Conservation (phyloP, 1,140 invertebrate genomes). For the Mya arenaria region DNA sequence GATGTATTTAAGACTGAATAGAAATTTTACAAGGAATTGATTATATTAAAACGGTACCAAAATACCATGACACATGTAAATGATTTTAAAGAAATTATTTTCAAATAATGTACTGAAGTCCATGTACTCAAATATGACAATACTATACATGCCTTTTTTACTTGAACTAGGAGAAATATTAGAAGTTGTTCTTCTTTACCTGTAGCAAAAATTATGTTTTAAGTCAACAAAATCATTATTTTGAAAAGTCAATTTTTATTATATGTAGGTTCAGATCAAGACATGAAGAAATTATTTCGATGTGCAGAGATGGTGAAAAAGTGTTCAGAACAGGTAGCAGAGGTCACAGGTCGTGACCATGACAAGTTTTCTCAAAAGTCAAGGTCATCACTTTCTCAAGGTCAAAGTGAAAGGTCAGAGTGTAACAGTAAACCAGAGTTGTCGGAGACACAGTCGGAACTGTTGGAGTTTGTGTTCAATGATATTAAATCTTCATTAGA, state of each 20-base stretch:
- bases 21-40: neutral
- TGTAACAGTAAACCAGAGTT: neutral
- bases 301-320: conserved; percentile 72
- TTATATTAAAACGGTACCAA: neutral
- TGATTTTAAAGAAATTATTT: neutral
- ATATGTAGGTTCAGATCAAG: too few species aligned
- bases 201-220: too few species aligned
- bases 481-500: conserved; percentile 15
- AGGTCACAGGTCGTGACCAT: conserved; percentile 47
- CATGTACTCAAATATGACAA: too few species aligned
- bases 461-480: conserved; percentile 16
- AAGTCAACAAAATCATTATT: too few species aligned
- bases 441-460: conserved; percentile 18
- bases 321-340: conserved; percentile 61
- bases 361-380: neutral
- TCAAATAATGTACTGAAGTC: neutral
- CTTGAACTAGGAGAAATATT: too few species aligned
- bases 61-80: neutral
- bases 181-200: too few species aligned
- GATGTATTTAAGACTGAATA: neutral
- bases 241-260: too few species aligned
- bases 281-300: conserved; percentile 63
- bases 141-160: too few species aligned
- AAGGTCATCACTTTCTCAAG: neutral
- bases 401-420: neutral